Evolutionary conservation across 2,888 invertebrate genomes (phyloP), one percentile per base, ranked within the genome.

Genomic region (Drosophila ezoana): DNA sequence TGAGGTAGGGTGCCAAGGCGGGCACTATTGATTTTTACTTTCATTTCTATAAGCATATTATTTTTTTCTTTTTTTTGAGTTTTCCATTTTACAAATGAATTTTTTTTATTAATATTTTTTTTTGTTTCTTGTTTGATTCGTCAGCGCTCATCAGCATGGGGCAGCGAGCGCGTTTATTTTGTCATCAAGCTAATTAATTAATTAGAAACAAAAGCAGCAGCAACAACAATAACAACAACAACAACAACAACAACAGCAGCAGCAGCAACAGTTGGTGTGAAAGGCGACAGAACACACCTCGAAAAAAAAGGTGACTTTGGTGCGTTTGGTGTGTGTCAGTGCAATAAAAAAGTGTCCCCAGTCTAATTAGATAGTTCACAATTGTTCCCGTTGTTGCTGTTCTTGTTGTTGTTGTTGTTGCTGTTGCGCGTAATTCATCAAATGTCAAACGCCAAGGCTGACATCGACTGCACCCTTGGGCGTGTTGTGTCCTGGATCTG

Each of bases 141-240:
- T 71, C 59, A 43, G 53, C 57, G 72, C 79, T 83, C 83, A 76
- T 86, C 83, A 76, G 64, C 48, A 41, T 48, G 33, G 43, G 47
- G 48, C 72, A 71, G 66, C 48, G 35, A 56, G 62, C 66, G 65
- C 85, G 87, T 87, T 84, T 84, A 82, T 87, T 87, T 83, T 85
- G 84, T 87, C 85, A 85, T 85, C 87, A 87, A 83, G 81, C 87
- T 85, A 85, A 85, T 87, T 85, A 85, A 85, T 85, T 85, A 87
- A 85, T 87, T 87, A 87, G 82, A 79, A 84, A 66, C 48, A 74
- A 54, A 65, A 66, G 66, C 60, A 61, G 32, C 54, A 61, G 40
- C 72, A 62, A 33, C 35, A 40, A 63, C 69, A 28, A 28, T 61
- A 63, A 16, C 54, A 65, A 52, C 74, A 63, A 37, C 38, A 38